Evolutionary conservation across 2,888 invertebrate species (phyloP).

Genomic region (Scrobipalpa costella): DNA sequence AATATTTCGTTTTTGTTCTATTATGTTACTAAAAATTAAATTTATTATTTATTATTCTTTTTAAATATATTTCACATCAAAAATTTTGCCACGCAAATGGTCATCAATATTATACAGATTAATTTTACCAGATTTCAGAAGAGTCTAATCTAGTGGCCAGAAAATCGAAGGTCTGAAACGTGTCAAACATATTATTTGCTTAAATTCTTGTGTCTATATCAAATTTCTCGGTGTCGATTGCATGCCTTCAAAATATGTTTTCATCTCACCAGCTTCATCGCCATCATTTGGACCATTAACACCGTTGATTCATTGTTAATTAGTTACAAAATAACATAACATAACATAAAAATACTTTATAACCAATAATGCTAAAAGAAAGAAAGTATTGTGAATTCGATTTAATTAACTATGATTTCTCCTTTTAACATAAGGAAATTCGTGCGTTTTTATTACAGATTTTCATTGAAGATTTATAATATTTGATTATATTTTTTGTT

Average conservation of each 20-base stretch:
- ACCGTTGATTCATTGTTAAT: background rate
- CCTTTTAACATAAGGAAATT: background rate
- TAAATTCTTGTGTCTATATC: background rate
- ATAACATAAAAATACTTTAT: background rate
- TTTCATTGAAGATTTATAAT: too few relatives aligned
- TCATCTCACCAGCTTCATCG: slow-evolving; percentile 14
- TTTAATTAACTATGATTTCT: background rate
- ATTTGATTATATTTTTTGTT: too few relatives aligned
- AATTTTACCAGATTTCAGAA: background rate
- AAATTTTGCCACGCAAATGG: background rate
- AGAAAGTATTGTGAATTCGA: background rate
- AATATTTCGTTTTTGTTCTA: too few relatives aligned
- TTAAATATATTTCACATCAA: too few relatives aligned
- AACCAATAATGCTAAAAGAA: background rate
- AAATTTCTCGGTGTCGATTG: background rate
- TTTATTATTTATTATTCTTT: too few relatives aligned
- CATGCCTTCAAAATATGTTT: background rate
- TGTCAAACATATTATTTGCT: background rate
- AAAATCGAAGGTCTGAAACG: background rate
- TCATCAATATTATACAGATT: background rate
- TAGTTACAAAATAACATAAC: too few relatives aligned
- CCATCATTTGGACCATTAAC: slow-evolving; percentile 5
- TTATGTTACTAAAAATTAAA: too few relatives aligned
- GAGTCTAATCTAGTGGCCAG: background rate
- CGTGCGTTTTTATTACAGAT: background rate